These are phyloP conservation scores for Coecobrya sp. DNA, from an alignment of 2,888 invertebrate genomes.

Conservation along the genomic window DNA sequence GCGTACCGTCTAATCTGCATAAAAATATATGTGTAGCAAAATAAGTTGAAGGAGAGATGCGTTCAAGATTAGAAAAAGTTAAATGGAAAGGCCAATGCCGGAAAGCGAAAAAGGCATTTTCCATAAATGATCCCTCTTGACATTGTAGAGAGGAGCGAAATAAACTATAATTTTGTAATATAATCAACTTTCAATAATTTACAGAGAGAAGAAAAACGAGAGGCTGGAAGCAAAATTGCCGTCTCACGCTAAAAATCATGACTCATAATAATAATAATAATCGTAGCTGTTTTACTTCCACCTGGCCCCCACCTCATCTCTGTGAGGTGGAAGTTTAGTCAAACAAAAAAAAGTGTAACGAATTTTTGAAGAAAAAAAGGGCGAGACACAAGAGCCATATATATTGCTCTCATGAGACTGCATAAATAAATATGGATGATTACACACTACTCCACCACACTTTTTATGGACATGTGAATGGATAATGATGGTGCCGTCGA, in stretches of 20 bases:
- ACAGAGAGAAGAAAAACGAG: background rate
- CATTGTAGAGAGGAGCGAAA: background rate
- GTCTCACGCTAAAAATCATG: too few species aligned
- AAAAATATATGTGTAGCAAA: too few species aligned
- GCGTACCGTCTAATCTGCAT: too few species aligned
- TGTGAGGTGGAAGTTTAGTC: background rate
- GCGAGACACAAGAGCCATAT: background rate
- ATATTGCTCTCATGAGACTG: background rate
- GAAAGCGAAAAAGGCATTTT: too few species aligned
- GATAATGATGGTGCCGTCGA: background rate
- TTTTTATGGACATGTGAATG: background rate
- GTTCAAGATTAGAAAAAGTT: too few species aligned
- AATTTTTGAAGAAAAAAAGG: background rate
- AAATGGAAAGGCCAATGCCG: too few species aligned
- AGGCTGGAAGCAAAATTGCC: background rate
- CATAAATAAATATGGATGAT: conserved; percentile 7
- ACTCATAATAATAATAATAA: too few species aligned
- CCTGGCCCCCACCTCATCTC: too few species aligned
- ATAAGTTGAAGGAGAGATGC: too few species aligned
- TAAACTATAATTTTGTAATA: background rate
- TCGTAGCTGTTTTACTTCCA: too few species aligned
- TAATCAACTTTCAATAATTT: background rate
- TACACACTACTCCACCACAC: background rate
- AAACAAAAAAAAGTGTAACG: conserved; percentile 27
- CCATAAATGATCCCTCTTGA: background rate